Evolutionary conservation across 2,113 vertebrate species (phyloP).

Genomic region (Phrynosoma platyrhinos): DNA sequence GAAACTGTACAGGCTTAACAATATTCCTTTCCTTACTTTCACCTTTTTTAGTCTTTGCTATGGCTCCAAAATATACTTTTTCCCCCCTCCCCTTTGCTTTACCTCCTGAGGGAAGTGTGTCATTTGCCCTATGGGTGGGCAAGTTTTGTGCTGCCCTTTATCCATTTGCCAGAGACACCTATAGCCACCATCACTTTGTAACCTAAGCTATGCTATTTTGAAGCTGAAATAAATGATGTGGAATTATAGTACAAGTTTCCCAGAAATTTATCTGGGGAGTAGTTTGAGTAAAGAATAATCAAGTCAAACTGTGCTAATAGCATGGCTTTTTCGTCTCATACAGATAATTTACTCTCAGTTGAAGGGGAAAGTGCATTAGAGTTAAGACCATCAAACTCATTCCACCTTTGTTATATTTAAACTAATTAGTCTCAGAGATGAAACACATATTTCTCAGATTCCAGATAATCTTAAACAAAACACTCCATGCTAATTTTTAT

Average conservation of each 20-base stretch:
- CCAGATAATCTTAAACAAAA: constrained; percentile 72
- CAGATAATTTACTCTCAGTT: constrained; percentile 52
- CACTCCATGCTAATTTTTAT: constrained; percentile 68
- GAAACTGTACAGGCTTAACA: not conserved
- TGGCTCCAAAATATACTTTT: not conserved
- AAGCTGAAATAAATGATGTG: constrained; percentile 33
- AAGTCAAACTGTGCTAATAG: constrained; percentile 62
- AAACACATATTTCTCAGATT: constrained; percentile 70
- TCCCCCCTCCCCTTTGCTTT: not conserved
- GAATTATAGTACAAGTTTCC: constrained; percentile 59
- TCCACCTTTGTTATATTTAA: constrained; percentile 71
- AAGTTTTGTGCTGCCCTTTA: not conserved
- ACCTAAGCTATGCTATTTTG: constrained; percentile 11
- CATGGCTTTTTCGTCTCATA: constrained; percentile 48
- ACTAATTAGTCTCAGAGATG: constrained; percentile 70
- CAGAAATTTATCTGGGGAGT: constrained; percentile 67
- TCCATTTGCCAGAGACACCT: constrained; percentile 4
- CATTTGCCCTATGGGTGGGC: not conserved
- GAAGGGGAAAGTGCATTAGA: constrained; percentile 60
- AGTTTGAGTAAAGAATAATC: constrained; percentile 57
- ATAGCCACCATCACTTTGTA: not conserved
- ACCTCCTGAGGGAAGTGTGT: not conserved
- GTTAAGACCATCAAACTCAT: constrained; percentile 69
- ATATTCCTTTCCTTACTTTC: not conserved
- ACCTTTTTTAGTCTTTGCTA: not conserved